Evolutionary conservation across 2,797 vertebrate genomes (phyloP), one percentile per base, ranked within the genome.

Genomic region (Scolopax bukidnonensis): DNA sequence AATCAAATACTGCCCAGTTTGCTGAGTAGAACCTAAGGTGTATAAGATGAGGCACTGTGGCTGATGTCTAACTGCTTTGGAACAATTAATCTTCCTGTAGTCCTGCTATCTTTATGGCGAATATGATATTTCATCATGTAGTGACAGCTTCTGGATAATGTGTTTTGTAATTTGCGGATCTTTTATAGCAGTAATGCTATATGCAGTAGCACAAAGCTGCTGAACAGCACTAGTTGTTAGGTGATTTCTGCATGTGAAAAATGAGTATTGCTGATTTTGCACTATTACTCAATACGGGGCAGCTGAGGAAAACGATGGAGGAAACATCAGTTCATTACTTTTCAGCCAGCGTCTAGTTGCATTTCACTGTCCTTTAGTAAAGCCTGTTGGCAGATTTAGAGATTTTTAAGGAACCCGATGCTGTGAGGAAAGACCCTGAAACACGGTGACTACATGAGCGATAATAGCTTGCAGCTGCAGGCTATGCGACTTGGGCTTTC

Each of bases 311-410:
- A 33, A 36, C 11, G 15, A 53, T 54, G 33, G 45, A 76, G 33
- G 64, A 71, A 73, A 24, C 17, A 10, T 45, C 20, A 73, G 8
- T 61, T 77, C 3, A 6, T 73, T 61, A 28, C 16, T 73, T 56
- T 40, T 77, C 30, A 57, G 2, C 17, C 28, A 24, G 1, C 6
- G 36, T 61, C 36, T 54, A 76, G 33, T 75, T 0, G 0, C 16
- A 45, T 84, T 84, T 80, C 30, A 30, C 30, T 73, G 21, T 11
- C 36, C 36, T 73, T 51, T 43, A 56, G 30, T 90, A 18, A 78
- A 77, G 23, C 10, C 4, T 67, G 24, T 54, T 43, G 40, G 28
- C 70, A 67, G 53, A 45, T 54, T 54, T 60, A 40, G 47, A 76
- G 21, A 21, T 64, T 69, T 87, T 38, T 51, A 65, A 67, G 45